A percentile compares a stretch with the other conserved stretches of the same genome.
Conservation (phyloP, 1,140 invertebrate species). For the Olivierus martensii region DNA sequence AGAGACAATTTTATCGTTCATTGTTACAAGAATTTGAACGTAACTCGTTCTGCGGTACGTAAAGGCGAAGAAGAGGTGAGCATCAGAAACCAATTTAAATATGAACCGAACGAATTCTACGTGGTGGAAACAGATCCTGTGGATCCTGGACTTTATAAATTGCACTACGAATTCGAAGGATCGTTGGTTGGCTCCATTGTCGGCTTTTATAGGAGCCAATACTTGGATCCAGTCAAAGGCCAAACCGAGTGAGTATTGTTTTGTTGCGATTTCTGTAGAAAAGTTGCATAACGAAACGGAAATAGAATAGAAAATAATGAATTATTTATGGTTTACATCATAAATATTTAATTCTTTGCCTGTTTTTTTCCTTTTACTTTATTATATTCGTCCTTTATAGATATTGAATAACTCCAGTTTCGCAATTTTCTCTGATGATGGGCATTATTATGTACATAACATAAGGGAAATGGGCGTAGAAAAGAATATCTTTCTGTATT, state of each 20-base stretch:
- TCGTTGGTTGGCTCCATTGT: slow-evolving; percentile 46
- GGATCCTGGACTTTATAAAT: slow-evolving; percentile 9
- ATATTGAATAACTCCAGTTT: too few relatives aligned
- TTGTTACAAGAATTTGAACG: slow-evolving; percentile 22
- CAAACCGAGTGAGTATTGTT: slow-evolving; percentile 39
- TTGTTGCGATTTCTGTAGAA: neutral
- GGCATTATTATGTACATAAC: too few relatives aligned
- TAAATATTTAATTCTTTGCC: neutral
- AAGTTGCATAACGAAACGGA: fast-evolving
- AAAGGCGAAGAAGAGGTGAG: slow-evolving; percentile 18
- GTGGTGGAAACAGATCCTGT: slow-evolving; percentile 42
- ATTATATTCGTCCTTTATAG: too few relatives aligned
- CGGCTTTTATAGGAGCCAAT: slow-evolving; percentile 64
- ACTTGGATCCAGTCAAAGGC: slow-evolving; percentile 41
- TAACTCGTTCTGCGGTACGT: neutral
- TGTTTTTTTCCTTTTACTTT: too few relatives aligned
- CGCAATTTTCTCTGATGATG: too few relatives aligned
- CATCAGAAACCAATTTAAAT: slow-evolving; percentile 32
- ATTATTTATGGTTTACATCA: neutral
- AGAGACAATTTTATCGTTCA: slow-evolving; percentile 54
- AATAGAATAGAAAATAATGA: too few relatives aligned
- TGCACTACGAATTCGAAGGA: slow-evolving; percentile 44
- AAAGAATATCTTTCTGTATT: too few relatives aligned
- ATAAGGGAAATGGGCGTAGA: too few relatives aligned
- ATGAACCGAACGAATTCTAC: slow-evolving; percentile 48